Conservation (phyloP, 2,113 vertebrate genomes). For the Plecturocebus donacophilus region DNA sequence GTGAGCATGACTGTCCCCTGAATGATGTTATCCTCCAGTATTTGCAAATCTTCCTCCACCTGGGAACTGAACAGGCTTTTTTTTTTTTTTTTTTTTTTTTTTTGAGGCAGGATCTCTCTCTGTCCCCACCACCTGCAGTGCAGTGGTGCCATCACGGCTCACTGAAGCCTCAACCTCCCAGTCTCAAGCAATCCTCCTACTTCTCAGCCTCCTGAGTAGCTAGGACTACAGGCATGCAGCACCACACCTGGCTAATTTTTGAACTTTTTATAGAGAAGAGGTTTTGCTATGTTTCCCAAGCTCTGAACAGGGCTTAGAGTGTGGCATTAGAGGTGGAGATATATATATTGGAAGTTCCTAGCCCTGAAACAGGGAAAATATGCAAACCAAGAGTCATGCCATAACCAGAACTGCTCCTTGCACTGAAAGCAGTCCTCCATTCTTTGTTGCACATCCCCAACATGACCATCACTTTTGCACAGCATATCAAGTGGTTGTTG, state of each 20-base stretch:
- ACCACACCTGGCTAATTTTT: no score
- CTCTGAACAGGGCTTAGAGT: not conserved
- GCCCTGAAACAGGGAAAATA: not conserved
- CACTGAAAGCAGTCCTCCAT: not conserved
- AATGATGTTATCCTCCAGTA: not conserved
- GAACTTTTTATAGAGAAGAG: no score
- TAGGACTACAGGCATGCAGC: no score
- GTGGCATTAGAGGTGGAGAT: not conserved
- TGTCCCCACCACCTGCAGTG: rapidly evolving
- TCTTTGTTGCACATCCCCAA: not conserved
- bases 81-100: no score
- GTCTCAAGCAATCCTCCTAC: no score
- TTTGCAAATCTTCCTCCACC: not conserved
- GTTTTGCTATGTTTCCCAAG: no score
- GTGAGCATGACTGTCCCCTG: not conserved
- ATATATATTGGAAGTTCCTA: not conserved
- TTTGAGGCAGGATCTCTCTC: no score
- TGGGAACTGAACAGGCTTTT: not conserved
- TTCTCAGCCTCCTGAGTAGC: no score
- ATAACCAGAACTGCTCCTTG: not conserved
- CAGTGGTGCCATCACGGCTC: no score
- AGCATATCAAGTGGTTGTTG: not conserved
- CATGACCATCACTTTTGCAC: not conserved
- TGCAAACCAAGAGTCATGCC: not conserved
- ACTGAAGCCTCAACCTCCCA: no score